A percentile compares a stretch with the other conserved stretches of the same genome.
Evolutionary conservation across 2,797 vertebrate species (phyloP).

Genomic region (Sebastes taczanowskii): DNA sequence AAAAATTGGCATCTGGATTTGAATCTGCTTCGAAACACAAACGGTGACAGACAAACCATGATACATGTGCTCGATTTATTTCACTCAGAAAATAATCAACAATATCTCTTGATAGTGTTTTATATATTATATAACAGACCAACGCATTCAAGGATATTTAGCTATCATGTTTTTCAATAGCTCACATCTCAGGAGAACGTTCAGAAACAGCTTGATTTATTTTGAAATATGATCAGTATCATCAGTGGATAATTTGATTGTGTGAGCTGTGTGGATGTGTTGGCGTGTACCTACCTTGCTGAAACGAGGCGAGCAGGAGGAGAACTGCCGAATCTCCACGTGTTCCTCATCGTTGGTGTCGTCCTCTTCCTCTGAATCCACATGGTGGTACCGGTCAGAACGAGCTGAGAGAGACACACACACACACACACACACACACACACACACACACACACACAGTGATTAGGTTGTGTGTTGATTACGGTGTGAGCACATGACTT

Average conservation of each 20-base stretch:
- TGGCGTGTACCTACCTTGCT: conserved; percentile 90
- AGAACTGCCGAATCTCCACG: conserved; percentile 95
- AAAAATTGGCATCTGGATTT: not conserved
- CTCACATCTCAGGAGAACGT: not conserved
- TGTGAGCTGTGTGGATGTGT: not conserved
- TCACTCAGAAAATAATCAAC: not conserved
- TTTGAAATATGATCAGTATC: not conserved
- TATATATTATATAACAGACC: not conserved
- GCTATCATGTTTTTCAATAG: not conserved
- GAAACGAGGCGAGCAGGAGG: conserved; percentile 96
- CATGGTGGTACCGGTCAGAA: conserved; percentile 92
- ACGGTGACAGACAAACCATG: not conserved
- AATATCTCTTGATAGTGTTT: not conserved
- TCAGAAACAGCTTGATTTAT: not conserved
- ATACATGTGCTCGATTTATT: not conserved
- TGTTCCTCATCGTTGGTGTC: conserved; percentile 95
- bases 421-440: conserved; percentile 6
- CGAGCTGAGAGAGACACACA: conserved; percentile 83
- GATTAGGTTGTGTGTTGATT: not conserved
- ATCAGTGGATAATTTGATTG: not conserved
- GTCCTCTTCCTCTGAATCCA: conserved; percentile 97
- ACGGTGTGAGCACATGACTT: not conserved
- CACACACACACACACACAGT: conserved; percentile 1
- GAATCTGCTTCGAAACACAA: not conserved
- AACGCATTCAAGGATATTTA: not conserved